Evolutionary conservation across 1,140 invertebrate genomes (phyloP).

Genomic region (Zaprionus nigranus): DNA sequence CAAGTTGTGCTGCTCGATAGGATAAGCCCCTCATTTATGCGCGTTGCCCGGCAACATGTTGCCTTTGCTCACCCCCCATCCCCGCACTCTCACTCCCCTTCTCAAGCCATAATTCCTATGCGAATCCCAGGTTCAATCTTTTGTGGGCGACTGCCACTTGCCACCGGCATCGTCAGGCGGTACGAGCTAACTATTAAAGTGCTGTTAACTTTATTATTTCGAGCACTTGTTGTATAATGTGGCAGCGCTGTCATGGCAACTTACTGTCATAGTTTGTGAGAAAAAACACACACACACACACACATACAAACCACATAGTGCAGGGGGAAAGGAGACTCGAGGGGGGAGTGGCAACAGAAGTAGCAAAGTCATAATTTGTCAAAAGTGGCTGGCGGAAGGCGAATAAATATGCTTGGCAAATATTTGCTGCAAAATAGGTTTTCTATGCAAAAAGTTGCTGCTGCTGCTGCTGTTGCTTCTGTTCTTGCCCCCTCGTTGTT

Average conservation of each 20-base stretch:
- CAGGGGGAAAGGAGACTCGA: neutral
- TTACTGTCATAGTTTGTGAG: slow-evolving; percentile 68
- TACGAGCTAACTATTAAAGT: slow-evolving; percentile 77
- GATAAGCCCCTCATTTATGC: slow-evolving; percentile 80
- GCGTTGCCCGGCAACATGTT: slow-evolving; percentile 77
- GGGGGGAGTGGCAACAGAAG: slow-evolving; percentile 26
- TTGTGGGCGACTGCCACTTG: slow-evolving; percentile 42
- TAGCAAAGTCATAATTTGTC: slow-evolving; percentile 77
- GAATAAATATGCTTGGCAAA: slow-evolving; percentile 69
- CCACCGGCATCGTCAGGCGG: slow-evolving; percentile 42
- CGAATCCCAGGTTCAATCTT: slow-evolving; percentile 45
- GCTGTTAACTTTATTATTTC: slow-evolving; percentile 83
- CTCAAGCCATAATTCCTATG: slow-evolving; percentile 29
- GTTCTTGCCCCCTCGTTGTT: slow-evolving; percentile 49
- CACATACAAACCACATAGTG: neutral
- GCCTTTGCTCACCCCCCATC: slow-evolving; percentile 42
- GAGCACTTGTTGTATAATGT: slow-evolving; percentile 82
- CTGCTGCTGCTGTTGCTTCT: neutral
- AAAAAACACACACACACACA: slow-evolving; percentile 29
- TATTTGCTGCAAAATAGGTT: slow-evolving; percentile 70
- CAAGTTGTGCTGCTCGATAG: slow-evolving; percentile 78
- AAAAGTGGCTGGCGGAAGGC: slow-evolving; percentile 61
- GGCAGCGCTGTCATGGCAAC: slow-evolving; percentile 77
- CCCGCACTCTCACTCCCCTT: neutral
- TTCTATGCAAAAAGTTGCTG: slow-evolving; percentile 49